Base-by-base conservation (phyloP, 2,888 invertebrate genomes). In the Lepidochrysops patricia region DNA sequence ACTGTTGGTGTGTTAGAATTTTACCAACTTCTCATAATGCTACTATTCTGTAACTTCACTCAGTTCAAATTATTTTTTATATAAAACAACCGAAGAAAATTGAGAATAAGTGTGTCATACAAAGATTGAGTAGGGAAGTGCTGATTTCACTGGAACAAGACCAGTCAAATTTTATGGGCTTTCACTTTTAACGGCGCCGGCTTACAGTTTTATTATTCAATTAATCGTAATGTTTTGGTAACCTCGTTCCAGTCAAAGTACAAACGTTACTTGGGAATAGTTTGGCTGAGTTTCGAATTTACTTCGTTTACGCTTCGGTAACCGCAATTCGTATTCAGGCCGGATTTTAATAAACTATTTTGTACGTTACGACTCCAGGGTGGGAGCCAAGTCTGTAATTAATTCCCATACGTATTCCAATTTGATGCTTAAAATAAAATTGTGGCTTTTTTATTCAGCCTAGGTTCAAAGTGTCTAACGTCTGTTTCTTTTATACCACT, bases 141-240 rank as follows among this genome's bases (percentile, higher is more conserved):
- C 52, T 64, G 65, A 66, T 67, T 78, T 72, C 70, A 68, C 67
- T 64, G 64, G 71, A 71, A 74, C 72, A 67, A 72, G 70, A 68
- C 68, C 72, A 76, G 77, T 76, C 66, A 70, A 68, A 79, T 79
- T 80, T 82, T 82, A 84, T 79, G 68, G 74, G 72, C 74, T 70
- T 74, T 76, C 72, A 71, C 76, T 72, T 82, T 82, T 83, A 82
- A 80, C 79, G 77, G 67, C 69, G 63, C 63, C 37, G 71, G 74
- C 75, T 79, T 70, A 72, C 71, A 70, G 71, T 77, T 80, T 78
- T 81, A 82, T 79, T 73, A 75, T 76, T 73, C 79, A 79, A 80
- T 80, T 80, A 82, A 66, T 69, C 68, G 66, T 66, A 72, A 67
- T 64, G 65, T 63, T 65, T 65, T 54, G 32, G 54, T 32, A 54